Conservation (phyloP, 1,140 invertebrate genomes). For the Drosophila sturtevanti region DNA sequence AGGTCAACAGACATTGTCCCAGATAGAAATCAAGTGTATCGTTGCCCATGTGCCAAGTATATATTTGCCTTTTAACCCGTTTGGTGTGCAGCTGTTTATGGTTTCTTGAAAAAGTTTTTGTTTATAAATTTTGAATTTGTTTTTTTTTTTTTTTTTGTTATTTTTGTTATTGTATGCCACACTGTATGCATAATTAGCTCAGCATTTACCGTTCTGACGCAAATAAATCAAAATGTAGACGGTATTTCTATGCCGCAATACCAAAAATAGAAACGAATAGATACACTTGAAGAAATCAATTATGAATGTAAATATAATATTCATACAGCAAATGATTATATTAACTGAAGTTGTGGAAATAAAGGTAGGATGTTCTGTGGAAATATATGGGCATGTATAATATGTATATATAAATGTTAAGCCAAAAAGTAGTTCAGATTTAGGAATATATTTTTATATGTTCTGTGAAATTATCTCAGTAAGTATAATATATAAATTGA, state of each 20-base stretch:
- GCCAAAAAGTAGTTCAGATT: too few species aligned
- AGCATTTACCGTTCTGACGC: conserved; percentile 36
- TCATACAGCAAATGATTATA: too few species aligned
- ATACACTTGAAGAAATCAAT: conserved; percentile 15
- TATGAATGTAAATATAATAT: too few species aligned
- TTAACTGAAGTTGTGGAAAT: too few species aligned
- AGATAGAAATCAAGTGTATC: conserved; percentile 19
- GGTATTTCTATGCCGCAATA: conserved; percentile 2
- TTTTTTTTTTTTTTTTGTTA: conserved; percentile 31
- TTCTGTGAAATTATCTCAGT: too few species aligned
- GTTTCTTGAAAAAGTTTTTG: conserved; percentile 36
- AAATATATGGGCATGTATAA: too few species aligned
- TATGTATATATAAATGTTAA: too few species aligned
- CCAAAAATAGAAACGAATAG: conserved; percentile 13
- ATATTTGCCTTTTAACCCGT: conserved; percentile 42
- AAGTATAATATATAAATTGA: too few species aligned
- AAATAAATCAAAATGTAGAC: conserved; percentile 60
- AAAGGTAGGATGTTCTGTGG: too few species aligned
- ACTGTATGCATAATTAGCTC: conserved; percentile 53
- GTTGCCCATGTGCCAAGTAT: conserved; percentile 14
- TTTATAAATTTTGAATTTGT: conserved; percentile 36
- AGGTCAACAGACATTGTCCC: conserved; percentile 19
- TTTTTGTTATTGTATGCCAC: conserved; percentile 22
- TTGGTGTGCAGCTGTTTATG: conserved; percentile 55
- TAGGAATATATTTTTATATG: too few species aligned